Conservation (phyloP, 1,140 invertebrate species). For the Portunus trituberculatus region DNA sequence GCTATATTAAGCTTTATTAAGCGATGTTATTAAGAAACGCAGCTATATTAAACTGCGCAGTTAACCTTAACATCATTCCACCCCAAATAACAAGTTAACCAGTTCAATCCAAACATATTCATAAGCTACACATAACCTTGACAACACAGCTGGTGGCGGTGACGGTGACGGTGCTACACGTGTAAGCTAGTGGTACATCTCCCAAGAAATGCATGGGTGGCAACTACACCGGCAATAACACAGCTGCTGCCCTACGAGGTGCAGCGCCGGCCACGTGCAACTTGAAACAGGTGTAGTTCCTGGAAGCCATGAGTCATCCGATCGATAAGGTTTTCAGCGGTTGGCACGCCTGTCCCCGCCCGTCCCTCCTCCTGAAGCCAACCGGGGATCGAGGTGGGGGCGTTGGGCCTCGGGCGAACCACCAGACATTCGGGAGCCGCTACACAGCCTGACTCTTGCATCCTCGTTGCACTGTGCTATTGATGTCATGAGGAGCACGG, state of each 20-base stretch:
- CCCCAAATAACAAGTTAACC: no score
- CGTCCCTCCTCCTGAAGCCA: not conserved
- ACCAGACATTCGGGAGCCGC: not conserved
- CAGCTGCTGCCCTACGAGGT: not conserved
- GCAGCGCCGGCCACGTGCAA: not conserved
- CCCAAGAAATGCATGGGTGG: not conserved
- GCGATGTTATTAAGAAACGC: no score
- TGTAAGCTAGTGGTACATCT: no score
- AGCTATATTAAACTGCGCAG: no score
- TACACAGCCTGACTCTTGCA: not conserved
- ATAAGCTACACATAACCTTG: no score
- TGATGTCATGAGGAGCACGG: not conserved
- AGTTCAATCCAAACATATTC: no score
- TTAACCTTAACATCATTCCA: no score
- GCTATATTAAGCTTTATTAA: no score
- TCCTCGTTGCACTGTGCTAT: not conserved
- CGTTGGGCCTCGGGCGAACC: not conserved
- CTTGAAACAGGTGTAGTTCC: not conserved
- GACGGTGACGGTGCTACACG: no score
- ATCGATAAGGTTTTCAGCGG: not conserved
- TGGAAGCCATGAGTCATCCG: slow-evolving; percentile 18
- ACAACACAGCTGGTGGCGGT: no score
- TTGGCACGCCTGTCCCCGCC: not conserved
- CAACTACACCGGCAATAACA: not conserved
- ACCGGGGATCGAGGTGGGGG: not conserved